Base-by-base conservation (phyloP, 2,113 vertebrate genomes). In the Thunnus maccoyii region DNA sequence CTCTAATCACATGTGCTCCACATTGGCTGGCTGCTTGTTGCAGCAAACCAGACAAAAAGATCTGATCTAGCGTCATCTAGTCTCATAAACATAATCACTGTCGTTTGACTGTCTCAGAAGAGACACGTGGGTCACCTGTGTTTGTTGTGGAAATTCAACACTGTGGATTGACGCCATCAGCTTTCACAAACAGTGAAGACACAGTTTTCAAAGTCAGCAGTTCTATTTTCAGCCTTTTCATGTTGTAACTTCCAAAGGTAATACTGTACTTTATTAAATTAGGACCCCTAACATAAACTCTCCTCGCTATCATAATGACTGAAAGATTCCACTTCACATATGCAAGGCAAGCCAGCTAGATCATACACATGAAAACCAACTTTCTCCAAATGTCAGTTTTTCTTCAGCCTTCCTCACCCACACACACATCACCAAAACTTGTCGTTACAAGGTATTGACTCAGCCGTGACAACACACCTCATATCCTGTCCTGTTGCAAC, bases 121-220 rank as follows among this genome's bases (percentile, higher is more conserved):
- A 30, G 41, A 55, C 66, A 50, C 16, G 22, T 68, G 64, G 70
- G 50, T 79, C 81, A 74, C 50, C 58, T 63, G 64, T 85, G 81
- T 82, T 89, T 88, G 83, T 90, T 87, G 63, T 80, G 80, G 51
- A 80, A 86, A 82, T 78, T 78, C 17, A 77, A 47, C 54, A 16
- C 25, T 12, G 72, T 32, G 64, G 63, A 68, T 30, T 63, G 72
- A 76, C 27, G 36, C 50, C 76, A 56, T 48, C 56, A 58, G 0
- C 12, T 62, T n/a, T 62, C 47, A 57, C n/a, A 56, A 22, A 48
- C 15, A 73, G 0, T 11, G 22, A 46, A 50, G 32, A 8, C 22
- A 17, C 22, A 17, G 17, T 63, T 66, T 27, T 52, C 55, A 67
- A 54, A 74, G 18, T 15, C 1, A 44, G 44, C 66, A 36, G 15